Conservation (phyloP, 2,888 invertebrate species). For the Polymixis lichenea region DNA sequence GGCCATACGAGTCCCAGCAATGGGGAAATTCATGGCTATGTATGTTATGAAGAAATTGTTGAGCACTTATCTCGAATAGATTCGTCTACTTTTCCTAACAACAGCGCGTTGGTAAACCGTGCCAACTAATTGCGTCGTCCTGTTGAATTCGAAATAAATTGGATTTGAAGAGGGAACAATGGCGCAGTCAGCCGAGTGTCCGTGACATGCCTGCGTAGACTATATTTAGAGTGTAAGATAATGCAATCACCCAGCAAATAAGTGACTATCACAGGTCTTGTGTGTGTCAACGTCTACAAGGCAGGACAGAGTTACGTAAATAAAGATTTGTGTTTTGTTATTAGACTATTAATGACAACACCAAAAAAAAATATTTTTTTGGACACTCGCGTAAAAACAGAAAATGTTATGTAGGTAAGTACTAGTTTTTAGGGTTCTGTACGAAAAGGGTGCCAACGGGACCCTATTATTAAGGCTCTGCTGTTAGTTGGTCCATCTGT, state of each 20-base stretch:
- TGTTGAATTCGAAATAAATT: slow-evolving; percentile 60
- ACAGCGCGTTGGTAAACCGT: slow-evolving; percentile 28
- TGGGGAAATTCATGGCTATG: neutral
- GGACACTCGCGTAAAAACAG: neutral
- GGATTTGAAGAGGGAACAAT: slow-evolving; percentile 60
- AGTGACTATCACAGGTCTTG: slow-evolving; percentile 81
- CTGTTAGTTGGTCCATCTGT: too few relatives aligned
- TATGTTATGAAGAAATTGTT: neutral
- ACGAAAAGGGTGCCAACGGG: too few relatives aligned
- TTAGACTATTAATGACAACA: neutral
- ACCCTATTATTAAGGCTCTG: too few relatives aligned
- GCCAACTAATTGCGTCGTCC: slow-evolving; percentile 56
- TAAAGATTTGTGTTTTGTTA: slow-evolving; percentile 26
- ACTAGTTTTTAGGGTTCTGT: too few relatives aligned
- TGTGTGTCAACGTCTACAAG: slow-evolving; percentile 62
- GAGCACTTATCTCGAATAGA: neutral
- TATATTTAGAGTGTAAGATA: slow-evolving; percentile 77
- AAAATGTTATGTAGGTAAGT: too few relatives aligned
- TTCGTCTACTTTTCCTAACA: slow-evolving; percentile 20
- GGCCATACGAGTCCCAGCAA: neutral
- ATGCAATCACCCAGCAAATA: slow-evolving; percentile 77
- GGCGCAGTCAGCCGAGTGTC: slow-evolving; percentile 46
- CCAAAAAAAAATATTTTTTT: neutral
- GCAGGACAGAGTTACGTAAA: slow-evolving; percentile 41
- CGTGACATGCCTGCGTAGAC: slow-evolving; percentile 62